These are phyloP conservation scores for Pachypanchax playfairii DNA, from an alignment of 2,113 vertebrate genomes.

Conservation along the genomic window DNA sequence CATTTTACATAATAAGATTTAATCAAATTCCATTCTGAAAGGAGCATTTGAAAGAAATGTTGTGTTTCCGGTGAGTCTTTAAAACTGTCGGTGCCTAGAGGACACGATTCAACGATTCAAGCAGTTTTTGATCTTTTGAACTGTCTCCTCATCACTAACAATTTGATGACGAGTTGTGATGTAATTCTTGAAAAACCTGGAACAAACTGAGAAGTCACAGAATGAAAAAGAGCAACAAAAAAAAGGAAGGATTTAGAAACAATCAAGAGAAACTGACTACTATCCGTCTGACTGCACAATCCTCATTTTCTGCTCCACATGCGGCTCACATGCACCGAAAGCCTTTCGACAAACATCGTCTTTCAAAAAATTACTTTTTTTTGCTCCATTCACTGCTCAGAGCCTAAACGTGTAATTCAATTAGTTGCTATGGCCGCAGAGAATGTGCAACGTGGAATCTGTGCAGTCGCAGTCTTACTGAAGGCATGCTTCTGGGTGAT, in stretches of 20 bases:
- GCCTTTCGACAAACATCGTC: constrained; percentile 48
- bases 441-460: constrained; percentile 56
- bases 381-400: constrained; percentile 43
- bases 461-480: constrained; percentile 48
- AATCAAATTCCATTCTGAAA: neutral
- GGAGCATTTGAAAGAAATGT: too few species aligned
- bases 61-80: too few species aligned
- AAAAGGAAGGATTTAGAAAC: constrained; percentile 5
- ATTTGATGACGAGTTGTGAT: neutral
- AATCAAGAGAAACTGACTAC: constrained; percentile 26
- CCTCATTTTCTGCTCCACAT: constrained; percentile 36
- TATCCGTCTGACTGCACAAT: constrained; percentile 10
- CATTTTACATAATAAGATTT: neutral
- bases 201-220: neutral
- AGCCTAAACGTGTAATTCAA: constrained; percentile 54
- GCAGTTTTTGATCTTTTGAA: neutral
- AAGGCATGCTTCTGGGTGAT: constrained; percentile 65
- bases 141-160: neutral
- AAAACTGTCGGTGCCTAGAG: too few species aligned
- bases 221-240: neutral
- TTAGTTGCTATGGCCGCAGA: constrained; percentile 60
- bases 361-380: constrained; percentile 52
- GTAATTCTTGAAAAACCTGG: neutral
- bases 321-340: constrained; percentile 40
- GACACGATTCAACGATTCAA: neutral